These are phyloP conservation scores for Probaryconus sp. DNA, from an alignment of 1,140 invertebrate genomes.

Conservation along the genomic window DNA sequence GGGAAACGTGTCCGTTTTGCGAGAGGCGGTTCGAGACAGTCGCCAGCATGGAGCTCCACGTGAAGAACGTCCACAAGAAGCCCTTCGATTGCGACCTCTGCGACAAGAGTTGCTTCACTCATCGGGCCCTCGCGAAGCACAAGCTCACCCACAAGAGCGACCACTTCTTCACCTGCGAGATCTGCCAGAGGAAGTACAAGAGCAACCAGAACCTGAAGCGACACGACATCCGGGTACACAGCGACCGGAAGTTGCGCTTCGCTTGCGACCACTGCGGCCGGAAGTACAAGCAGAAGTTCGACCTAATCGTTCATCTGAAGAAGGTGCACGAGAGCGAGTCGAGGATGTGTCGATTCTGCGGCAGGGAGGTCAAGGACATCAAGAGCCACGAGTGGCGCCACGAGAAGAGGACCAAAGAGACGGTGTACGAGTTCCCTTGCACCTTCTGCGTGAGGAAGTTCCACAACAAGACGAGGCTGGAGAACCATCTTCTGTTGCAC, in stretches of 20 bases:
- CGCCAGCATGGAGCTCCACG: constrained; percentile 75
- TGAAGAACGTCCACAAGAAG: constrained; percentile 73
- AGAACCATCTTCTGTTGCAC: constrained; percentile 77
- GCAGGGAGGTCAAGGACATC: constrained; percentile 64
- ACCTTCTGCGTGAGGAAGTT: constrained; percentile 77
- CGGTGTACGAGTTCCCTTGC: constrained; percentile 70
- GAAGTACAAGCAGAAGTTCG: constrained; percentile 77
- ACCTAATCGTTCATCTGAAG: constrained; percentile 76
- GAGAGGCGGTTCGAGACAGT: constrained; percentile 75
- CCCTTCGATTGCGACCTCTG: constrained; percentile 74
- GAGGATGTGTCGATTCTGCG: constrained; percentile 77
- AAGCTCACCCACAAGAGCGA: constrained; percentile 48
- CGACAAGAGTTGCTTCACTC: constrained; percentile 64
- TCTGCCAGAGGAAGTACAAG: constrained; percentile 76
- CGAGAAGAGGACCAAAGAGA: constrained; percentile 51
- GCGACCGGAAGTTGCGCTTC: constrained; percentile 42
- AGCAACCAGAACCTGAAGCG: constrained; percentile 76
- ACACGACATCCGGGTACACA: constrained; percentile 74
- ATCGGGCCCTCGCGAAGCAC: constrained; percentile 44
- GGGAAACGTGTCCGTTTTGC: constrained; percentile 77
- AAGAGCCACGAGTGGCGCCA: constrained; percentile 68
- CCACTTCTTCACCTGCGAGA: constrained; percentile 54
- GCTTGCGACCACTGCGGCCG: constrained; percentile 82
- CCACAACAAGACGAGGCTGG: constrained; percentile 69
- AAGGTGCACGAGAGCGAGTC: constrained; percentile 71